Evolutionary conservation across 2,888 invertebrate genomes (phyloP), one percentile per base, ranked within the genome.

Genomic region (Netelia fuscicornis): DNA sequence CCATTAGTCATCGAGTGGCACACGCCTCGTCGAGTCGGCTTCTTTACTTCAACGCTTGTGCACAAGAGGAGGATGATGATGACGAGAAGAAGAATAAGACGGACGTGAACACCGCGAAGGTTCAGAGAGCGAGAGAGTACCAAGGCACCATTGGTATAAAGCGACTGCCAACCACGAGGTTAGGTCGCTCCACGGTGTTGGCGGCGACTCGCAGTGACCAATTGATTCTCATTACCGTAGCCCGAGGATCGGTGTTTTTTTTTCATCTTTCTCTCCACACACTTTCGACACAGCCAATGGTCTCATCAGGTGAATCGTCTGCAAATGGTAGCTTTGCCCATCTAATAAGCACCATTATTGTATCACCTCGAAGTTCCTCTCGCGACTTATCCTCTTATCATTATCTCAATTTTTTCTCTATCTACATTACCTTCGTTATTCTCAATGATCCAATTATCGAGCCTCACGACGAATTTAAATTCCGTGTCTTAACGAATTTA

Each of bases 231-330:
- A 87, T 88, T 88, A 87, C 87, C 75, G 75, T 65, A 65, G 81
- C 72, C 83, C 25, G 58, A 86, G 79, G 80, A 87, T 83, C 83
- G 64, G 64, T 30, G 9, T 58, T 78, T 60, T 74, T 60, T 30
- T 68, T 74, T 54, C 65, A 20, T 80, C 68, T 67, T 77, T 13
- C 25, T 30, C 11, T 17, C 11, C 54, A 13, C 13, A 37, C 37
- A 37, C 71, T 30, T 37, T 52, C 20, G 42, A 44, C 56, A 68
- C 37, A 62, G 76, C 83, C 80, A 87, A 87, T 85, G 76, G 78
- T 87, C 91, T 92, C 92, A 91, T 92, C 91, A 91, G 89, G 87
- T 92, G 91, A 92, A 91, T 91, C 90, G 88, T 80, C 85, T 88
- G 89, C 89, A 91, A 92, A 86, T 72, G 86, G 80, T 76, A 77